Base-by-base conservation (phyloP, 2,888 invertebrate genomes). In the Cheilosia urbana region DNA sequence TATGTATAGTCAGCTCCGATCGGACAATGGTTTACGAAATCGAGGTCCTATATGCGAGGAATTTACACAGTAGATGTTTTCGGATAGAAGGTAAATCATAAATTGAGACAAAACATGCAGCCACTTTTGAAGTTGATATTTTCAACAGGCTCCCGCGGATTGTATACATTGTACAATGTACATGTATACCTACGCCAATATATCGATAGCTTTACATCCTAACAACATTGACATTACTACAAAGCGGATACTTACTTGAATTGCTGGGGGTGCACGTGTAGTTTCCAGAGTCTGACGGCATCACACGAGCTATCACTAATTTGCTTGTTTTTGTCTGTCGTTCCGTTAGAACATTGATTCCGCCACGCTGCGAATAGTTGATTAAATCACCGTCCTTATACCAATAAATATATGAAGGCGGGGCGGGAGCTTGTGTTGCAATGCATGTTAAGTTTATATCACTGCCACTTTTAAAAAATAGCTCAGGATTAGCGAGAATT, bases 261-360 rank as follows among this genome's bases (percentile, higher is more conserved):
- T 96, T 96, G 90, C 96, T 96, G 75, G 97, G 97, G 89, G 96
- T 96, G 92, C 97, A 97, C 80, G 97, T 97, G 92, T 97, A 98
- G 93, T 97, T 97, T 89, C 97, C 97, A 57, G 96, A 96, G 93
- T 96, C 96, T 65, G 95, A 93, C 24, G 96, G 94, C 87, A 95
- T 94, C 15, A 97, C 97, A 89, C 96, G 95, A 63, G 96, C 96
- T 89, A 97, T 96, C 89, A 96, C 94, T 85, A 97, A 94, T 88
- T 96, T 95, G 87, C 96, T 96, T 75, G 96, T 96, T 63, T 96
- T 95, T 47, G 96, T 95, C 37, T 96, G 95, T 90, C 96, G 96
- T 91, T 96, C 96, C 4, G 96, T 97, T 92, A 96, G 96, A 88
- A 97, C 94, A 91, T 96, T 96, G 90, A 97, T 96, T 68, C 97